Evolutionary conservation across 2,113 vertebrate species (phyloP), one percentile per base, ranked within the genome.

Genomic region (Columba janthina): DNA sequence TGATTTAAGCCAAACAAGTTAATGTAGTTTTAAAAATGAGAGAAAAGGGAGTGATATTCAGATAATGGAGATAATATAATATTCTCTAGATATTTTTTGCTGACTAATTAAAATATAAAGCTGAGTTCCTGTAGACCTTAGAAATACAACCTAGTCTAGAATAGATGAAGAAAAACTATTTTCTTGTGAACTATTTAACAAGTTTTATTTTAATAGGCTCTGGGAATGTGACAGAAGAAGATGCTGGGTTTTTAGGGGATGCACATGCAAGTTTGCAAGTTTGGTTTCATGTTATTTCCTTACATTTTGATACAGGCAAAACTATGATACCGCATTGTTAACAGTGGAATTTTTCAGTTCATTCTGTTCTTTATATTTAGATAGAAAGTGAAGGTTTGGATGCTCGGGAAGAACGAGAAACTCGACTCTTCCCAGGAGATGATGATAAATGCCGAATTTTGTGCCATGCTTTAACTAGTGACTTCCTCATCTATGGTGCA

Each of bases 401-500:
- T 64, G 94, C 98, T 57, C 98, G 98, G 73, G 99, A 99, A 93
- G 99, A 99, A 96, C 98, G 98, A 79, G 99, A 99, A 97, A 99
- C 99, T 36, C 98, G 99, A 73, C 98, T 99, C 42, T 99, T 99
- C 93, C 99, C 99, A 65, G 98, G 98, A 16, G 97, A 98, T 54
- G 99, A 99, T 88, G 98, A 98, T 56, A 99, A 98, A 93, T 99
- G 97, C 89, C 98, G 98, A 66, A 99, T 99, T 91, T 95, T 99
- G 40, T 99, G 99, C 96, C 99, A 99, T 58, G 98, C 99, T 64
- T 98, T 99, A 93, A 99, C 99, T 31, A 92, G 96, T 34, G 99
- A 99, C 85, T 99, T 99, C 97, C 99, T 99, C 70, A 98, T 99
- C 97, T 99, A 99, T n/a, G 98, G 99, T 90, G 99, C 99, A 44